Evolutionary conservation across 2,888 invertebrate species (phyloP).

Genomic region (Dione vanillae): DNA sequence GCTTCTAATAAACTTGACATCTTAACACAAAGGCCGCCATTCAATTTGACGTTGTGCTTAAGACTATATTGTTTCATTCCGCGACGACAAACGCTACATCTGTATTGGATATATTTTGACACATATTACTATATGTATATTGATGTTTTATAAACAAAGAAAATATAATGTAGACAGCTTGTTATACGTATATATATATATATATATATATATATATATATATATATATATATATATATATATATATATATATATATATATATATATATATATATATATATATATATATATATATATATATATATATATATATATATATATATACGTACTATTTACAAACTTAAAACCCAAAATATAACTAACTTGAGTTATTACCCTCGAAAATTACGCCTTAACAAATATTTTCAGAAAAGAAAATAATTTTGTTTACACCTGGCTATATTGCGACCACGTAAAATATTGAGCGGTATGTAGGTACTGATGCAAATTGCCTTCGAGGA

Average conservation of each 20-base stretch:
- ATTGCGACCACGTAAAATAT: conserved; percentile 48
- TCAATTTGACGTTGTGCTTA: conserved; percentile 34
- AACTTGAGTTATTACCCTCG: conserved; percentile 1
- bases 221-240: too few species aligned
- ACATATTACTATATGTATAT: too few species aligned
- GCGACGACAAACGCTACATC: neutral
- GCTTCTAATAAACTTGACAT: conserved; percentile 48
- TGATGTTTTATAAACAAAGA: too few species aligned
- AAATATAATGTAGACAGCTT: too few species aligned
- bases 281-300: too few species aligned
- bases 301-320: too few species aligned
- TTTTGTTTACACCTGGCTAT: conserved; percentile 39
- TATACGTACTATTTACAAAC: too few species aligned
- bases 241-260: too few species aligned
- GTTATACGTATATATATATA: too few species aligned
- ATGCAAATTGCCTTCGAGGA: conserved; percentile 56
- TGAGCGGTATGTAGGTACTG: conserved; percentile 46
- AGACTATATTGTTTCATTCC: conserved; percentile 27
- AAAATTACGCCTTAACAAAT: conserved; percentile 5
- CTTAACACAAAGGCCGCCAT: conserved; percentile 47
- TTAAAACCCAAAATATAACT: conserved; percentile 8
- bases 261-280: too few species aligned
- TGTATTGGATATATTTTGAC: neutral
- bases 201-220: too few species aligned
- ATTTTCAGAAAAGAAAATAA: conserved; percentile 37